Evolutionary conservation across 1,140 invertebrate genomes (phyloP).

Genomic region (Notospermus geniculatus): DNA sequence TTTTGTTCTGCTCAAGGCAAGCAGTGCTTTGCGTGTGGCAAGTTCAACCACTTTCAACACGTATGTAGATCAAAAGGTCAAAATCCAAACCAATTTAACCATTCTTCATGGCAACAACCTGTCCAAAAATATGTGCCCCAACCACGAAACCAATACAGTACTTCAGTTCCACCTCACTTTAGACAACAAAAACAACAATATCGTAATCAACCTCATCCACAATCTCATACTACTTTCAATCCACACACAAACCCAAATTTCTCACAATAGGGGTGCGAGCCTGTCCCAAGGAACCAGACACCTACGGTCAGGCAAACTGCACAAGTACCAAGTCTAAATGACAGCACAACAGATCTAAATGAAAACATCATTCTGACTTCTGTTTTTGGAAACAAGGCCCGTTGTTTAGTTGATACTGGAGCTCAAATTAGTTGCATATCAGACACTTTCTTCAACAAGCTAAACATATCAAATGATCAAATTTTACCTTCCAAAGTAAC

Average conservation of each 20-base stretch:
- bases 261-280: constrained; percentile 2
- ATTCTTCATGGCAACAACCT: too few relatives aligned
- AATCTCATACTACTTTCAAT: too few relatives aligned
- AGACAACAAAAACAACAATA: too few relatives aligned
- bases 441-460: background rate
- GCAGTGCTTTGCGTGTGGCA: background rate
- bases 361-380: background rate
- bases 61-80: background rate
- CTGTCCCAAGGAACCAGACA: constrained; percentile 6
- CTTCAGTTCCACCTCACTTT: too few relatives aligned
- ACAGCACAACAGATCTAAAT: background rate
- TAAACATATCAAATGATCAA: background rate
- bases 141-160: too few relatives aligned
- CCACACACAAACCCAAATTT: too few relatives aligned
- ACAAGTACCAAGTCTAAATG: background rate
- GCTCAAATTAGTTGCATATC: background rate
- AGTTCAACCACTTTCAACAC: background rate
- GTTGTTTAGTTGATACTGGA: constrained; percentile 3
- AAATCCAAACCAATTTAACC: background rate
- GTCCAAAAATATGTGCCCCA: too few relatives aligned
- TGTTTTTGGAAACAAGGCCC: background rate
- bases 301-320: background rate
- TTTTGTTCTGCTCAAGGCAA: background rate
- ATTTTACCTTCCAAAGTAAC: background rate
- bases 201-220: too few relatives aligned